These are phyloP conservation scores for Dione vanillae DNA, from an alignment of 2,888 invertebrate species.

Conservation along the genomic window DNA sequence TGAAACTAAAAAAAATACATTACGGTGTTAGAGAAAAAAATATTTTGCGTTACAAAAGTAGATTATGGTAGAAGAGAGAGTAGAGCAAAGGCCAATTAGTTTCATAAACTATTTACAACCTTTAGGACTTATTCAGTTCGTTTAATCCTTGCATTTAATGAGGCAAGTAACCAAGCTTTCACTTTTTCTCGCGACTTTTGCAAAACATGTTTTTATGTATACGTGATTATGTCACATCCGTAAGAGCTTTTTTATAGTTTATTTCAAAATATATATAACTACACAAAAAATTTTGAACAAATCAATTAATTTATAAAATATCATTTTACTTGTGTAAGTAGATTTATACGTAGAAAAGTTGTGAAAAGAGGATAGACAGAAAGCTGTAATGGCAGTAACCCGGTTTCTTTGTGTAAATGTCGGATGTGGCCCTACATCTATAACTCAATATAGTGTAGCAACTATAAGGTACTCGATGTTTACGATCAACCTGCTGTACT, in stretches of 20 bases:
- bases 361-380: slow-evolving; percentile 25
- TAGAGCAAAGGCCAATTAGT: not conserved
- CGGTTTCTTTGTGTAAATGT: slow-evolving; percentile 36
- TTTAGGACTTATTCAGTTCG: not conserved
- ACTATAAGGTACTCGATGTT: slow-evolving; percentile 33
- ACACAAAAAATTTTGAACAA: too few species aligned
- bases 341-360: not conserved
- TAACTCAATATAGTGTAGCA: slow-evolving; percentile 30
- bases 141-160: slow-evolving; percentile 30
- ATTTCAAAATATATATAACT: too few species aligned
- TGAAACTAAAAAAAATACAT: too few species aligned
- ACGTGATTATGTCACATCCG: slow-evolving; percentile 24
- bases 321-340: not conserved
- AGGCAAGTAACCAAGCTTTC: slow-evolving; percentile 29
- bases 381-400: slow-evolving; percentile 33
- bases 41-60: slow-evolving; percentile 3
- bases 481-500: slow-evolving; percentile 30
- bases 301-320: slow-evolving; percentile 12
- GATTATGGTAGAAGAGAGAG: not conserved
- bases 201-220: slow-evolving; percentile 31
- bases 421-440: slow-evolving; percentile 35
- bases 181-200: slow-evolving; percentile 34
- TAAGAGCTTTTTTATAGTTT: not conserved
- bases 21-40: slow-evolving; percentile 24
- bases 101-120: not conserved